Evolutionary conservation across 2,113 vertebrate species (phyloP).

Genomic region (Sylvicapra grimmia): DNA sequence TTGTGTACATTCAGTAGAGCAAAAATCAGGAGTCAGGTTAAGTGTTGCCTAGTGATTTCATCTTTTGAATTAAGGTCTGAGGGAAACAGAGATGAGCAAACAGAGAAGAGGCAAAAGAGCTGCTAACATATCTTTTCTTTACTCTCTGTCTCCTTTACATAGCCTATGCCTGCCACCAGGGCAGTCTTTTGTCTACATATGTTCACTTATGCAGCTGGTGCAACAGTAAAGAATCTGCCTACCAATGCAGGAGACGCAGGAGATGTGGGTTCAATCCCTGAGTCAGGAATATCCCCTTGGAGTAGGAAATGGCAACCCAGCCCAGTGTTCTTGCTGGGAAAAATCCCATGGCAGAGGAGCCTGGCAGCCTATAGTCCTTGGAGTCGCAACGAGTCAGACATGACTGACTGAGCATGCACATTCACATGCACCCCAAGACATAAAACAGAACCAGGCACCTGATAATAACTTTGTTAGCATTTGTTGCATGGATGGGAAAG

Average conservation of each 20-base stretch:
- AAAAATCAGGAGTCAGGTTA: background rate
- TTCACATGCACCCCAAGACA: background rate
- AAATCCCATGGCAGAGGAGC: background rate
- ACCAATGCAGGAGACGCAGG: background rate
- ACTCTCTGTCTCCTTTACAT: background rate
- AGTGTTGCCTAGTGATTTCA: background rate
- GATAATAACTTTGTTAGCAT: background rate
- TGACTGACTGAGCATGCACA: background rate
- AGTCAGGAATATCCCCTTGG: background rate
- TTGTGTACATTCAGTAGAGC: background rate
- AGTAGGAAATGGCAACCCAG: background rate
- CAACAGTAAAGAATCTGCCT: background rate
- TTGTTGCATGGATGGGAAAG: background rate
- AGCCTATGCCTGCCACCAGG: background rate
- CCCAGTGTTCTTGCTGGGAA: background rate
- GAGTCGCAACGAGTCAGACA: background rate
- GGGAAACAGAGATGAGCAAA: background rate
- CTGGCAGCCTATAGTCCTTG: background rate
- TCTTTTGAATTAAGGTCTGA: background rate
- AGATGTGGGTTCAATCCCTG: background rate
- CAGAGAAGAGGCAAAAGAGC: background rate
- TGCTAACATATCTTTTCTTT: background rate
- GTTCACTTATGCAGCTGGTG: background rate
- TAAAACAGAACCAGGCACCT: background rate
- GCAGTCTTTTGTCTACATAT: background rate